phyloP scores from a whole-genome alignment of 2,888 invertebrate genomes.

The Pherbina coryleti region DNA sequence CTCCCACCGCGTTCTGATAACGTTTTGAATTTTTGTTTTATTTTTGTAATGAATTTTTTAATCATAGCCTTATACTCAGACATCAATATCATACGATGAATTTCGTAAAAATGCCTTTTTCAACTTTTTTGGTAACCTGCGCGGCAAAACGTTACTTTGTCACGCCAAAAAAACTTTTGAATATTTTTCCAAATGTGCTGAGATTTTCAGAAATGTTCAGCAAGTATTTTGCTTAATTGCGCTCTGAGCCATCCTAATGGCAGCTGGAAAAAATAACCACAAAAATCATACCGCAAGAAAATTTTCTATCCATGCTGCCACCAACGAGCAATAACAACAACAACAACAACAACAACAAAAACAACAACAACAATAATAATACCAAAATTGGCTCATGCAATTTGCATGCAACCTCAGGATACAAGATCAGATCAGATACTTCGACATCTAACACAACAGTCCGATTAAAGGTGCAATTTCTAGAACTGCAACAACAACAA shows the following conservation, averaged over 20 bases:
- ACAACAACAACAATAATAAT: constrained; percentile 3
- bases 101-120: no score
- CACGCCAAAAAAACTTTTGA: no score
- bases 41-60: no score
- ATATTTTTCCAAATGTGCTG: no score
- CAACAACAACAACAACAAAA: constrained; percentile 5
- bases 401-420: constrained; percentile 25
- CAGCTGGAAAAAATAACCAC: constrained; percentile 23
- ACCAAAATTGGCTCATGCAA: constrained; percentile 17
- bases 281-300: constrained; percentile 25
- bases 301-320: not conserved
- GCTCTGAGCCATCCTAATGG: not conserved
- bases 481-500: constrained; percentile 22
- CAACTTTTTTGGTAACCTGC: no score
- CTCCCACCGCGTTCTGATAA: no score
- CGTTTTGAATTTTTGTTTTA: no score
- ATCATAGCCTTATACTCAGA: no score
- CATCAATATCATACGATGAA: no score
- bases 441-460: constrained; percentile 20
- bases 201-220: not conserved
- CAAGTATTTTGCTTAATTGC: constrained; percentile 8
- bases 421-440: not conserved
- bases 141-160: no score
- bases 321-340: not conserved
- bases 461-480: constrained; percentile 36